phyloP scores from a whole-genome alignment of 2,797 vertebrate genomes.

The Tragopan temminckii region DNA sequence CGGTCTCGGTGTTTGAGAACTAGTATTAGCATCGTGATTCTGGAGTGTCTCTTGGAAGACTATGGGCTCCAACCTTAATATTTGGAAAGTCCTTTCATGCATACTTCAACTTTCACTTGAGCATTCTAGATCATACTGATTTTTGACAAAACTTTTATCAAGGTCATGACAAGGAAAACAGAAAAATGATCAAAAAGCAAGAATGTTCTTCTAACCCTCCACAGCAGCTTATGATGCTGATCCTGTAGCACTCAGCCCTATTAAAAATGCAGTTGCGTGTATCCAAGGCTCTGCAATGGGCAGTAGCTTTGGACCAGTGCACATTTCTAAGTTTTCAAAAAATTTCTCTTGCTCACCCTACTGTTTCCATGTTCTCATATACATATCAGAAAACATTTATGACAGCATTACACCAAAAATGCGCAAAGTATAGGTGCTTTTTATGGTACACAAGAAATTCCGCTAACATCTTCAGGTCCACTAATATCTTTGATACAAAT shows the following conservation, averaged over 20 bases:
- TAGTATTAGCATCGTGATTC: no score
- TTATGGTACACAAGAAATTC: not conserved
- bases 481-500: not conserved
- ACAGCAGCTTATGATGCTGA: not conserved
- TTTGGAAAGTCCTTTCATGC: not conserved
- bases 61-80: not conserved
- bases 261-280: not conserved
- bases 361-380: not conserved
- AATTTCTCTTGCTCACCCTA: no score
- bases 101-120: not conserved
- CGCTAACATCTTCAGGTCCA: no score
- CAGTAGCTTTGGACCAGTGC: not conserved
- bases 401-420: no score
- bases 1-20: not conserved
- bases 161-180: not conserved
- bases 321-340: not conserved
- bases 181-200: not conserved
- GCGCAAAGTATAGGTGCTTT: not conserved
- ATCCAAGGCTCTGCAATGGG: not conserved
- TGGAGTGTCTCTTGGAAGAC: not conserved
- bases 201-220: not conserved
- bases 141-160: no score
- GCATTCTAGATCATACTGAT: not conserved
- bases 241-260: not conserved
- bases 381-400: not conserved